Conservation (phyloP, 2,888 invertebrate genomes). For the Amiota mariae region DNA sequence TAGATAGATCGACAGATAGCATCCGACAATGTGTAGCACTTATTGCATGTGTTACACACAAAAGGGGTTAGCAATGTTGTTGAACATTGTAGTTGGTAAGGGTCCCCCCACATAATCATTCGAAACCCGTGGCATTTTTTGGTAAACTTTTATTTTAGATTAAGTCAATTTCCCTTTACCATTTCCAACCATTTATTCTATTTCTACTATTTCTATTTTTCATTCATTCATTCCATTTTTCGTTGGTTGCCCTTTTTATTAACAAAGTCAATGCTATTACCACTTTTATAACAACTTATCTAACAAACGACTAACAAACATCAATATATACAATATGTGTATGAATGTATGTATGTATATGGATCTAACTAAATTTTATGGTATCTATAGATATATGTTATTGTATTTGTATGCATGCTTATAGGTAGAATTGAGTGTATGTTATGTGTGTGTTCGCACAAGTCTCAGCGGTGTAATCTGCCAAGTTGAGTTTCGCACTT, state of each 20-base stretch:
- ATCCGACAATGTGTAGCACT: too few species aligned
- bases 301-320: conserved; percentile 41
- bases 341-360: not conserved
- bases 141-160: conserved; percentile 66
- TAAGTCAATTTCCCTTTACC: conserved; percentile 61
- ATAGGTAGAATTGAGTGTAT: conserved; percentile 24
- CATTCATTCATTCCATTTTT: conserved; percentile 59
- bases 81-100: too few species aligned
- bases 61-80: too few species aligned
- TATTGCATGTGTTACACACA: too few species aligned
- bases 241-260: conserved; percentile 58
- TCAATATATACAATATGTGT: conserved; percentile 33
- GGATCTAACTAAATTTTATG: too few species aligned
- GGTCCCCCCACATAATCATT: too few species aligned
- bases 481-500: conserved; percentile 64
- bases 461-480: conserved; percentile 62
- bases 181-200: too few species aligned
- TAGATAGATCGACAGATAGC: too few species aligned
- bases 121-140: conserved; percentile 26
- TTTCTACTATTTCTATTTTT: too few species aligned
- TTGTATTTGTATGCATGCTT: conserved; percentile 1
- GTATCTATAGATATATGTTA: too few species aligned
- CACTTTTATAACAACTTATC: conserved; percentile 41
- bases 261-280: conserved; percentile 45
- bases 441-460: conserved; percentile 12